Percentiles rank a stretch among this genome's conserved stretches.
These are phyloP conservation scores for Listronotus oregonensis DNA, from an alignment of 1,140 invertebrate genomes.

Conservation along the genomic window DNA sequence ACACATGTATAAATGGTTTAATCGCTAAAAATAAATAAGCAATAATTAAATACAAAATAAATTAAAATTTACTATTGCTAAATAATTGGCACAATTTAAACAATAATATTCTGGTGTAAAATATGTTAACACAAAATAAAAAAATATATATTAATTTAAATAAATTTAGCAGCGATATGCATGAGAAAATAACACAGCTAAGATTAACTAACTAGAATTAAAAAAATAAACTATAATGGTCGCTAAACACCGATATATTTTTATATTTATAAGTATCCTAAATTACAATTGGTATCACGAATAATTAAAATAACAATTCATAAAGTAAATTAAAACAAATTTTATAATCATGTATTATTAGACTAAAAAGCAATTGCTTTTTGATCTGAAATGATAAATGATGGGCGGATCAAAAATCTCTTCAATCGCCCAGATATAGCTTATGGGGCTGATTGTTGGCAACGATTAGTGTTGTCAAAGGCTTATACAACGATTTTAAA, in stretches of 20 bases:
- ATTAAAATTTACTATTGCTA: constrained; percentile 12
- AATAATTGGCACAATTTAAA: constrained; percentile 21
- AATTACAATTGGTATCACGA: background rate
- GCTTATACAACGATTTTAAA: too few species aligned
- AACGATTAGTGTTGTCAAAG: too few species aligned
- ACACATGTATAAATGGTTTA: too few species aligned
- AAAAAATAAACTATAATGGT: too few species aligned
- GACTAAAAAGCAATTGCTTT: too few species aligned
- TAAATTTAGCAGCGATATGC: constrained; percentile 1
- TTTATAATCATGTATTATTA: too few species aligned
- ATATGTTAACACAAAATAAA: background rate
- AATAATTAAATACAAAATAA: background rate
- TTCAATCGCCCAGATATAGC: too few species aligned
- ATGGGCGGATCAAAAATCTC: too few species aligned
- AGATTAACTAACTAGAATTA: too few species aligned
- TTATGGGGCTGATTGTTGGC: too few species aligned
- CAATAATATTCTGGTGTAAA: constrained; percentile 6
- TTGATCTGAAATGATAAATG: too few species aligned
- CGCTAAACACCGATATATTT: background rate
- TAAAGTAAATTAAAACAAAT: background rate
- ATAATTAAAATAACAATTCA: background rate
- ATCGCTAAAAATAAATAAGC: background rate
- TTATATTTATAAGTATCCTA: background rate
- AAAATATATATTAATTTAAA: background rate
- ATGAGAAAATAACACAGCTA: background rate